phyloP scores from a whole-genome alignment of 2,888 invertebrate species.

The Xylota sylvarum region DNA sequence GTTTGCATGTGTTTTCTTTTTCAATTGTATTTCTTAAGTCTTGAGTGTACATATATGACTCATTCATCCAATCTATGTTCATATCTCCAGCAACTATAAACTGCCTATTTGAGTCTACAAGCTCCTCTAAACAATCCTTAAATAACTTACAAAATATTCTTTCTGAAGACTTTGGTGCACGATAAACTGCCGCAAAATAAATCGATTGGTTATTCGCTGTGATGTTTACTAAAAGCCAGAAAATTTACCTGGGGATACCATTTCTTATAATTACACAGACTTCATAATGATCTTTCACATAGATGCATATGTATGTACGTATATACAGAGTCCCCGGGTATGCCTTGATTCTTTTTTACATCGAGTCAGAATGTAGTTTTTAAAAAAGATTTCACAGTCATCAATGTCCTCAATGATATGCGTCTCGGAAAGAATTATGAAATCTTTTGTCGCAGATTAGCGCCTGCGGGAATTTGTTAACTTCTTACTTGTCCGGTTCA shows the following conservation, averaged over 20 bases:
- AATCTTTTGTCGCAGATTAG: too few relatives aligned
- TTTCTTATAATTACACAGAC: neutral
- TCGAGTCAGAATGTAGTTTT: neutral
- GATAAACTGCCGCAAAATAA: neutral
- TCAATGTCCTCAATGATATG: too few relatives aligned
- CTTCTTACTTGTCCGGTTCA: too few relatives aligned
- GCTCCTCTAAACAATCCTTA: constrained; percentile 15
- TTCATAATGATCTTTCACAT: neutral
- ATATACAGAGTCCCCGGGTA: neutral
- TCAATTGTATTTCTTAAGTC: neutral
- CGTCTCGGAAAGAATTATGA: too few relatives aligned
- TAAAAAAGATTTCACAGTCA: too few relatives aligned
- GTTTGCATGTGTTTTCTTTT: constrained; percentile 1
- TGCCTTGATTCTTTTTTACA: neutral
- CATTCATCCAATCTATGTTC: constrained; percentile 4
- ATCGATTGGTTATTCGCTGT: neutral
- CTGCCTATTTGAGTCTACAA: neutral
- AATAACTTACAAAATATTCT: neutral
- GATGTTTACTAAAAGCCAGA: neutral
- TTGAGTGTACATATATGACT: neutral
- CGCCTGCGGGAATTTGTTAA: too few relatives aligned
- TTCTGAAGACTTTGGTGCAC: neutral
- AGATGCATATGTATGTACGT: too few relatives aligned
- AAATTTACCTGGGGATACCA: neutral
- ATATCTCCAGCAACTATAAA: constrained; percentile 4